A percentile compares a stretch with the other conserved stretches of the same genome.
phyloP scores from a whole-genome alignment of 2,888 invertebrate genomes.

The Drosophila mulleri region DNA sequence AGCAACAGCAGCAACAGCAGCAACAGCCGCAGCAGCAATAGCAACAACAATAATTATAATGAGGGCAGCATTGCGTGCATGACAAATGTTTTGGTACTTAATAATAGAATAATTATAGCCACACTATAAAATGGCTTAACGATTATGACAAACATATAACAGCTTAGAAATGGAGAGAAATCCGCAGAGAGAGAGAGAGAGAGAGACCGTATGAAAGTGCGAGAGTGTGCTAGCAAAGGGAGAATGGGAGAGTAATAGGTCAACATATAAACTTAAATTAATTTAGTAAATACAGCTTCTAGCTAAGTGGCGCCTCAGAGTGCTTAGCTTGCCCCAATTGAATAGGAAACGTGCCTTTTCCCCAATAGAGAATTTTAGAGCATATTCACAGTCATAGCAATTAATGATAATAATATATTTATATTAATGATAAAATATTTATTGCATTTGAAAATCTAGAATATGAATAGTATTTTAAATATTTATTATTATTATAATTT shows the following conservation, averaged over 20 bases:
- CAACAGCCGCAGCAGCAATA: slow-evolving; percentile 18
- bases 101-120: slow-evolving; percentile 79
- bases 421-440: too few species aligned
- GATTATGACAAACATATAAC: slow-evolving; percentile 63
- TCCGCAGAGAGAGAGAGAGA: background rate
- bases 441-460: too few species aligned
- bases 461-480: too few species aligned
- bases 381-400: background rate
- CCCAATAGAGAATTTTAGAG: background rate
- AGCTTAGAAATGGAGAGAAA: slow-evolving; percentile 1
- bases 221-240: background rate
- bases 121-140: slow-evolving; percentile 76
- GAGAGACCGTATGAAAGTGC: background rate
- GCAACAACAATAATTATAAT: slow-evolving; percentile 34
- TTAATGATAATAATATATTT: too few species aligned
- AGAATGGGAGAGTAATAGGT: background rate
- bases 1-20: slow-evolving; percentile 3
- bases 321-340: background rate
- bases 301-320: background rate
- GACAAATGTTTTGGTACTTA: slow-evolving; percentile 78
- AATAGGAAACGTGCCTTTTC: background rate
- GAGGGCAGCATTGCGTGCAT: slow-evolving; percentile 61
- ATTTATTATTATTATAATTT: too few species aligned
- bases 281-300: slow-evolving; percentile 23
- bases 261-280: slow-evolving; percentile 23